Percentiles rank a stretch among this genome's conserved stretches.
Conservation (phyloP, 2,888 invertebrate genomes). For the Lepidocyrtoides sp. region DNA sequence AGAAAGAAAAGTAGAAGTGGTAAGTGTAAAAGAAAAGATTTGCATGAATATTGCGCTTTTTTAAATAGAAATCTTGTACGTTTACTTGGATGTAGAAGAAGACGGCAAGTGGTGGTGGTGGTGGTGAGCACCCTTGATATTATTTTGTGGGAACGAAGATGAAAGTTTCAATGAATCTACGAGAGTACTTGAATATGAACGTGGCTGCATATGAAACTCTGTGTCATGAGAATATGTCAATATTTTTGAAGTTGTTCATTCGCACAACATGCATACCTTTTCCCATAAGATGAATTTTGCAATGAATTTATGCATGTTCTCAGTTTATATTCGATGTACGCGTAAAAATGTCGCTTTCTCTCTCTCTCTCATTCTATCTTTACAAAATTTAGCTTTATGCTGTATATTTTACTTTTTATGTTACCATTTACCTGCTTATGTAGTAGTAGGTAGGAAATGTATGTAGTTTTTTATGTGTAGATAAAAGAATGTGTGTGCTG, state of each 20-base stretch:
- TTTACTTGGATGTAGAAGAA: not conserved
- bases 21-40: not conserved
- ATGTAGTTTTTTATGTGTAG: not conserved
- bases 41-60: slow-evolving; percentile 10
- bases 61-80: not conserved
- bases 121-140: not conserved
- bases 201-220: not conserved
- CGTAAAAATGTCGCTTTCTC: not conserved
- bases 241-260: not conserved
- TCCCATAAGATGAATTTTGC: not conserved
- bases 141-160: not conserved
- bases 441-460: not conserved
- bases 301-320: not conserved
- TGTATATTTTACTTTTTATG: not conserved
- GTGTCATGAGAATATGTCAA: slow-evolving; percentile 4
- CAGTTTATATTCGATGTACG: not conserved
- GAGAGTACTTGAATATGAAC: not conserved
- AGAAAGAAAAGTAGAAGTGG: not conserved
- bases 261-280: not conserved
- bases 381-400: not conserved
- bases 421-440: not conserved
- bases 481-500: not conserved
- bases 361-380: not conserved
- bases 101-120: no score
- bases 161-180: slow-evolving; percentile 22